Evolutionary conservation across 2,797 vertebrate genomes (phyloP).

Genomic region (Poecilia wingei): DNA sequence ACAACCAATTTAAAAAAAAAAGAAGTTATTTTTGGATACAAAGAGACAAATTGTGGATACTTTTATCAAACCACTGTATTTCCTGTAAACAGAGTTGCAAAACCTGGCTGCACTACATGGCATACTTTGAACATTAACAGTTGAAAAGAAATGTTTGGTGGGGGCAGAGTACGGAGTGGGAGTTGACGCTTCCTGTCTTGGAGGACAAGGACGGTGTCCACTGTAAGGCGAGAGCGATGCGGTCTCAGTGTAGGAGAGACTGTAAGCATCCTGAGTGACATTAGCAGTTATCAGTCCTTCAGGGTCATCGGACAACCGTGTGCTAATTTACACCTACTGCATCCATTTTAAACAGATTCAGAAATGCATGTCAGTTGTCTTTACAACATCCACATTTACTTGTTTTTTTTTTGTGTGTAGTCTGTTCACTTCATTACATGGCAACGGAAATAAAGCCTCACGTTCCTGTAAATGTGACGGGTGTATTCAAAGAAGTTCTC

Average conservation of each 20-base stretch:
- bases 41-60: background rate
- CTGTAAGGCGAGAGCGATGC: background rate
- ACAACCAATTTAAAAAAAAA: background rate
- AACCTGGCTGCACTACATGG: background rate
- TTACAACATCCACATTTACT: background rate
- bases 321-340: background rate
- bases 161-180: background rate
- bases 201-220: background rate
- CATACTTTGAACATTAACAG: background rate
- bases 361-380: slow-evolving; percentile 1
- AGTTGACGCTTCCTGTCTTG: slow-evolving; percentile 11
- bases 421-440: background rate
- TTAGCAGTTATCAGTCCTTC: background rate
- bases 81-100: background rate
- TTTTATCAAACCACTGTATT: background rate
- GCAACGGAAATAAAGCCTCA: background rate
- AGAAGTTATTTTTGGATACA: background rate
- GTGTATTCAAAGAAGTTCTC: background rate
- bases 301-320: background rate
- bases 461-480: background rate
- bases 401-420: background rate
- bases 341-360: background rate
- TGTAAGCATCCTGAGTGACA: slow-evolving; percentile 1
- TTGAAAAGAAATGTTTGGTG: background rate
- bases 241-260: background rate